Evolutionary conservation across 35 echinoderm and acorn worm genomes (phyloP), one percentile per base, ranked within the genome.

Genomic region (Holothuria glaberrima): DNA sequence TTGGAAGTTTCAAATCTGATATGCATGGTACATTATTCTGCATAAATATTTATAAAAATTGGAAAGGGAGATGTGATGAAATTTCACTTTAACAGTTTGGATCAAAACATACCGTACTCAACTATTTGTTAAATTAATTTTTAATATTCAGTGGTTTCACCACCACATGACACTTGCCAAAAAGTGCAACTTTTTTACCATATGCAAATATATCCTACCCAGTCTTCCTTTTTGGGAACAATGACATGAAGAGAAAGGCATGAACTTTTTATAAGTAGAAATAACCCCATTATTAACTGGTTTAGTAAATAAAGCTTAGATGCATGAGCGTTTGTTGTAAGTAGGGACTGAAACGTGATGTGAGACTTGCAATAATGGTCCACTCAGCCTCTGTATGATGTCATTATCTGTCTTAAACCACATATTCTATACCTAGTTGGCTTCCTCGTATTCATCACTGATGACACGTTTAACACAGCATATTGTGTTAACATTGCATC

Each of bases 1-100:
- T 71, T 71, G 62, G 18, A 65, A 65, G 62, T 65, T 65, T 65
- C 13, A 65, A 65, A 65, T 65, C 62, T 65, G 18, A 65, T 65
- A 65, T 18, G 3, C 62, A 65, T 65, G 2, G 17, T 65, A 65
- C 62, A 65, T 65, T 65, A 0, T 6, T 65, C 13, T 65, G 62
- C 62, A 22, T n/a, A 24, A 24, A 65, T 7, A 24, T 65, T 12
- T 65, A 20, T 65, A 12, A 65, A 65, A 16, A 65, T 65, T 21
- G 62, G 62, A 65, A 18, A 12, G 62, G 13, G 62, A 0, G 62
- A 65, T 65, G 62, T 65, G 62, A 65, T 65, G 10, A 65, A 65
- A 65, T 65, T 65, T 6, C 62, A 65, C 36, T 41, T 65, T 18
- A 65, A 65, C 21, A 65, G 62, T 12, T 65, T 65, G 62, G 62